A percentile compares a stretch with the other conserved stretches of the same genome.
Conservation (phyloP, 2,797 vertebrate genomes). For the Coranthus polyacanthus region DNA sequence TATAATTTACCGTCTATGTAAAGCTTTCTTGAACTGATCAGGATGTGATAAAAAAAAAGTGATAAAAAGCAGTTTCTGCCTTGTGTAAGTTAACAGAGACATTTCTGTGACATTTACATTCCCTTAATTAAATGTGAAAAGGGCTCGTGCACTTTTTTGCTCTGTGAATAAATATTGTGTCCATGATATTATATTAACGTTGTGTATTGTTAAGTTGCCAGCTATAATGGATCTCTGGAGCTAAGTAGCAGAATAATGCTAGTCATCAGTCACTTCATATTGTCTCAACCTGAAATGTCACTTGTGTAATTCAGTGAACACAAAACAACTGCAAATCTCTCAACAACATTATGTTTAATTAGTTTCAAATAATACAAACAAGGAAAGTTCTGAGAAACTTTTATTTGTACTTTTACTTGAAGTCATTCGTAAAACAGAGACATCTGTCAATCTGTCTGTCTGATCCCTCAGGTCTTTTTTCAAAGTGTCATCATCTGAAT, state of each 20-base stretch:
- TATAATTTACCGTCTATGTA: conserved; percentile 6
- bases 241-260: conserved; percentile 15
- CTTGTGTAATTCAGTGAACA: conserved; percentile 23
- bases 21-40: background rate
- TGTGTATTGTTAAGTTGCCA: conserved; percentile 10
- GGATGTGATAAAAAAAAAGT: background rate
- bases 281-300: conserved; percentile 44
- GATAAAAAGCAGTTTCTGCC: conserved; percentile 15
- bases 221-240: conserved; percentile 9
- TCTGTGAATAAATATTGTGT: conserved; percentile 32
- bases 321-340: conserved; percentile 7
- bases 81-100: conserved; percentile 13
- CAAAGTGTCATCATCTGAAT: conserved; percentile 36
- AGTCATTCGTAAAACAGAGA: conserved; percentile 26
- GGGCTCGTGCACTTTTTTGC: background rate
- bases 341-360: background rate
- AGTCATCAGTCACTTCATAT: conserved; percentile 34
- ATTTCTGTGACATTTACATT: conserved; percentile 41
- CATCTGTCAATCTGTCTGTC: conserved; percentile 56
- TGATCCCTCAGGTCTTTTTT: conserved; percentile 32
- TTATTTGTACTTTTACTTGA: conserved; percentile 26
- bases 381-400: conserved; percentile 8
- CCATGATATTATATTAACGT: conserved; percentile 36
- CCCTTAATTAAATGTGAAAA: conserved; percentile 11
- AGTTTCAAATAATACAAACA: no score